These are phyloP conservation scores for Quiscalus mexicanus DNA, from an alignment of 2,113 vertebrate genomes.

Conservation along the genomic window DNA sequence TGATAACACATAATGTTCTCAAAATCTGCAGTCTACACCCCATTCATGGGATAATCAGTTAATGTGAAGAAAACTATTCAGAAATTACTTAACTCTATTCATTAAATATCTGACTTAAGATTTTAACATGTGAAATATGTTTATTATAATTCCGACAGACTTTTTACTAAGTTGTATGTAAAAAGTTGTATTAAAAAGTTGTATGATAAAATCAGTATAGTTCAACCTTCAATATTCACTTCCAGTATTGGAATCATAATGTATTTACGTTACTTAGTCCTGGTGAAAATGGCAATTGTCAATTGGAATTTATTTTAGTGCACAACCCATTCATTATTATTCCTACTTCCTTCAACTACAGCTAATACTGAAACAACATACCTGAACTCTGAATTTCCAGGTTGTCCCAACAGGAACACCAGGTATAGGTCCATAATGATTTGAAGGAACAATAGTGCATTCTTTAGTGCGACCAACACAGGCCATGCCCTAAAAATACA, in stretches of 20 bases:
- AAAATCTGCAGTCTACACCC: neutral
- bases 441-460: conserved; percentile 97
- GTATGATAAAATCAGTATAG: neutral
- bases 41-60: neutral
- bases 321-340: neutral
- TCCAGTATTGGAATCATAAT: neutral
- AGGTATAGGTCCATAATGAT: conserved; percentile 96
- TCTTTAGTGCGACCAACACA: conserved; percentile 98
- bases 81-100: neutral
- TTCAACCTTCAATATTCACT: neutral
- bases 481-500: conserved; percentile 90
- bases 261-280: neutral
- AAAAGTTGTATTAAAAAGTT: neutral
- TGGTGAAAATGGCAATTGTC: neutral
- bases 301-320: neutral
- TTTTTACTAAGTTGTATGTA: neutral
- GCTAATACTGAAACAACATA: conserved; percentile 56
- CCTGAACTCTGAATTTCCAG: conserved; percentile 99
- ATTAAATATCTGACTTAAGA: neutral
- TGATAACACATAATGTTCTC: neutral
- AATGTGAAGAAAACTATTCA: neutral
- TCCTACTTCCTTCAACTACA: conserved; percentile 4
- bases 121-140: neutral
- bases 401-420: conserved; percentile 95
- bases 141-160: neutral